Base-by-base conservation (phyloP, 2,797 vertebrate species). In the Atherinosoma microstoma region DNA sequence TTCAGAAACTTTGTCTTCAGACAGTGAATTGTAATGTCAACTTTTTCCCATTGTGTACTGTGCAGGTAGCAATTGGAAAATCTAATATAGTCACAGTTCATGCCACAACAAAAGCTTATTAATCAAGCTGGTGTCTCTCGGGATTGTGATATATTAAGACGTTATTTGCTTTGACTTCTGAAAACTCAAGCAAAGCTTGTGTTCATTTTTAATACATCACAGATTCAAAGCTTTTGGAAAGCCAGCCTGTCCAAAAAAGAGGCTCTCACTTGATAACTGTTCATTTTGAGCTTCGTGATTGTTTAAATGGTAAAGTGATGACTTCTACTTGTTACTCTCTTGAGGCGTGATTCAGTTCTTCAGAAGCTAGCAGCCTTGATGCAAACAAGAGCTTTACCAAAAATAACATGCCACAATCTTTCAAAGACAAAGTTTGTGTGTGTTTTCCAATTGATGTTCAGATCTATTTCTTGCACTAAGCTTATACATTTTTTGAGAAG, bases 341-440 rank as follows among this genome's bases (percentile, higher is more conserved):
- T 45, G 88, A 84, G 90, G 86, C 72, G 18, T 61, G 74, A 82
- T 80, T 87, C 77, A 64, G 29, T 67, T 87, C 80, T 83, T 90
- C 72, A 86, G 84, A 90, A 86, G 83, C 81, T 73, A 67, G 76
- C 73, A 76, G 78, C 84, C 86, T 90, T 92, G 88, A 91, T 89
- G 82, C 82, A 91, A 89, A 91, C 84, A 84, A 83, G 82, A 83
- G 86, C 82, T 90, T 84, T 78, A 89, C 90, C 84, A 85, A 92
- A 91, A 93, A 93, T 90, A 93, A 91, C 89, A 91, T 49, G 58
- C 40, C 51, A 75, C 79, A 82, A 87, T 86, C 80, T 87, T 90
- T 88, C 79, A 90, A 91, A 91, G 87, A 70, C 67, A 61, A 85
- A 75, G 61, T 87, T 89, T 86, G 56, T 73, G 45, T 76, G 24